Evolutionary conservation across 2,888 invertebrate genomes (phyloP).

Genomic region (Polyploca ridens): DNA sequence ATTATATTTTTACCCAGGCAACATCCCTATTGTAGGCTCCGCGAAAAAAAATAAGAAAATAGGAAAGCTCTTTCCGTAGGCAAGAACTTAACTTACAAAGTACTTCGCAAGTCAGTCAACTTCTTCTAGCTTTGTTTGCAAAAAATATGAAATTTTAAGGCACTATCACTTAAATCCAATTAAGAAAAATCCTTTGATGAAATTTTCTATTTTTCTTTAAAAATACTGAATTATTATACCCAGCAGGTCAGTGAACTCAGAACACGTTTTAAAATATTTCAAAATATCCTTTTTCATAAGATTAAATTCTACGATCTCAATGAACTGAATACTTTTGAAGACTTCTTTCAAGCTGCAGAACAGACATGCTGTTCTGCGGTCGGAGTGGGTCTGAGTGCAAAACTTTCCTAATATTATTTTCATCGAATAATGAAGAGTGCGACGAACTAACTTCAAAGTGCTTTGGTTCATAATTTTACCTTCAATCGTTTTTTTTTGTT

Average conservation of each 20-base stretch:
- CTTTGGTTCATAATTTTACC: background rate
- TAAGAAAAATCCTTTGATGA: too few species aligned
- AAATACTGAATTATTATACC: background rate
- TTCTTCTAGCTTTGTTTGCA: too few species aligned
- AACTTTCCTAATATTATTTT: slow-evolving; percentile 7
- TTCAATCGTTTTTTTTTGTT: background rate
- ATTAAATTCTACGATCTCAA: background rate
- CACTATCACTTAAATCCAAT: too few species aligned
- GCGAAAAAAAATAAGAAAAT: too few species aligned
- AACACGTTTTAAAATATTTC: background rate
- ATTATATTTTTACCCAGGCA: too few species aligned
- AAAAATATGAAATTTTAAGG: too few species aligned
- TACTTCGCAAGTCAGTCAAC: too few species aligned
- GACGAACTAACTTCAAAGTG: background rate
- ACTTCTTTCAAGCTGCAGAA: background rate
- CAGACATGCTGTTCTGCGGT: background rate
- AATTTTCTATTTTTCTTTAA: too few species aligned
- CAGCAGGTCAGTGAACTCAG: background rate
- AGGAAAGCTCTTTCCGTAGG: too few species aligned
- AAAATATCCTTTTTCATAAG: background rate
- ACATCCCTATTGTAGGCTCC: too few species aligned
- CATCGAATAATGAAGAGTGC: slow-evolving; percentile 5
- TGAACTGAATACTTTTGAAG: background rate
- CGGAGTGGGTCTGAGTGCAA: background rate
- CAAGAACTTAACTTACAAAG: too few species aligned